Evolutionary conservation across 2,797 vertebrate genomes (phyloP), one percentile per base, ranked within the genome.

Genomic region (Sphenodon punctatus): DNA sequence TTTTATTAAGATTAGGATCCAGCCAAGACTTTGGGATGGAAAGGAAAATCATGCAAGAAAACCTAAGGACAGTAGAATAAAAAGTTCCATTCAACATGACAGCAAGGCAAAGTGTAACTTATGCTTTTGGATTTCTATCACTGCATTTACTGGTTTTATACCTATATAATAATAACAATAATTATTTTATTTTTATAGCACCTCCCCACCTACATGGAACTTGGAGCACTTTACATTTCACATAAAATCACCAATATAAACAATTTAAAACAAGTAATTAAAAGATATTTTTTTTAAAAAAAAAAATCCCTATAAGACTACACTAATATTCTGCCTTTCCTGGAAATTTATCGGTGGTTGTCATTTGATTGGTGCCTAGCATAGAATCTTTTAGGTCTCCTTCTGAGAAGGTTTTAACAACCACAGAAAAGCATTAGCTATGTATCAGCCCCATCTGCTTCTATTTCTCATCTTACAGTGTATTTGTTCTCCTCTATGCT

Each of bases 1-100:
- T 5, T 66, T 12, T 8, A 25, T 22, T 23, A 73, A 86, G 72
- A 19, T 38, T 14, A 9, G 3, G 70, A 67, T 77, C 59, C 84
- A 27, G 5, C 46, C 75, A 48, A 53, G 22, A 55, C 10, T 19
- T 10, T 39, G 39, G 48, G 15, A 58, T 8, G 66, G 32, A 53
- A 71, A 22, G 7, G 11, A 36, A 65, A 67, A 22, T n/a, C 25
- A 12, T 16, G 10, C 3, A 8, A 45, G 20, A 75, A n/a, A n/a
- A n/a, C 81, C 59, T 1, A 10, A 2, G 2, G 8, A 61, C 83
- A 64, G 64, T 41, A 1, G 55, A 66, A 66, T n/a, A n/a, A n/a
- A n/a, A n/a, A n/a, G n/a, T n/a, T n/a, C n/a, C n/a, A n/a, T n/a
- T n/a, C n/a, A n/a, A n/a, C n/a, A n/a, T n/a, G n/a, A n/a, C n/a